Evolutionary conservation across 2,888 invertebrate species (phyloP).

Genomic region (Spodoptera picta): DNA sequence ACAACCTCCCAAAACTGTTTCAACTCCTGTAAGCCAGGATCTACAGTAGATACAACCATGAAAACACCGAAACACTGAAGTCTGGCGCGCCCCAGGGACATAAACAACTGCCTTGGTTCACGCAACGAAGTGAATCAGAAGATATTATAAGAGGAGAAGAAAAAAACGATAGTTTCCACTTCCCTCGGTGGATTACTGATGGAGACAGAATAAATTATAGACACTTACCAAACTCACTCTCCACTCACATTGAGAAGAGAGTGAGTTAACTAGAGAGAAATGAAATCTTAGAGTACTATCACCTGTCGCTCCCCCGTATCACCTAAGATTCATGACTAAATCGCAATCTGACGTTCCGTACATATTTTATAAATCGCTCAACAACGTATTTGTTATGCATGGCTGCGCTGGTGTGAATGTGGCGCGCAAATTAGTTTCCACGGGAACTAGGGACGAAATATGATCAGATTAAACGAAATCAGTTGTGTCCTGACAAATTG

Average conservation of each 20-base stretch:
- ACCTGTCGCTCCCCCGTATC: conserved; percentile 32
- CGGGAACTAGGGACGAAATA: conserved; percentile 56
- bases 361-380: conserved; percentile 83
- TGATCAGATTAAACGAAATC: conserved; percentile 63
- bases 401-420: conserved; percentile 60
- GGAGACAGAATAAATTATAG: too few species aligned
- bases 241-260: conserved; percentile 9
- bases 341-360: conserved; percentile 75
- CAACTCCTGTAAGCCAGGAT: too few species aligned
- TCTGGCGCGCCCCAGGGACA: too few species aligned
- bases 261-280: conserved; percentile 14
- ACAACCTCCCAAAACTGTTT: too few species aligned
- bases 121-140: too few species aligned
- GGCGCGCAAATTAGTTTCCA: conserved; percentile 74
- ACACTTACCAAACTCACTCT: background rate
- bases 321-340: conserved; percentile 70
- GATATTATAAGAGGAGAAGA: too few species aligned
- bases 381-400: conserved; percentile 78
- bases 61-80: too few species aligned
- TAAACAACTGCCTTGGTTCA: too few species aligned
- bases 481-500: conserved; percentile 47
- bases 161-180: too few species aligned
- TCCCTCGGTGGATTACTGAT: too few species aligned
- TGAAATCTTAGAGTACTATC: conserved; percentile 10
- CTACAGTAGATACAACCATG: too few species aligned